Conservation (phyloP, 2,797 vertebrate species). For the Nyctalus aviator region DNA sequence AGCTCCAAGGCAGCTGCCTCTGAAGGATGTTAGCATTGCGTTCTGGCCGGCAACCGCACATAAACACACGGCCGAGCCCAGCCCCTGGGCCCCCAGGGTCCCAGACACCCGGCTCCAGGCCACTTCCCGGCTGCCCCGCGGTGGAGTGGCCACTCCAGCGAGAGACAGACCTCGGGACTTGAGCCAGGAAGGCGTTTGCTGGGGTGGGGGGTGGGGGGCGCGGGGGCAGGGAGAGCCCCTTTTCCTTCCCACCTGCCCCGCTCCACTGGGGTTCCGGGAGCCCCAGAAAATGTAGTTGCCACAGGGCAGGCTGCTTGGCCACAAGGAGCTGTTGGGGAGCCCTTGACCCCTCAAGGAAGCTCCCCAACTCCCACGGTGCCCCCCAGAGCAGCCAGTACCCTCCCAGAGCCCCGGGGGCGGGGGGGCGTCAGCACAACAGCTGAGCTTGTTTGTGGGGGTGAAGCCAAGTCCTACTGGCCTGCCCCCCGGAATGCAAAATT, state of each 20-base stretch:
- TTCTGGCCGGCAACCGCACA: rapidly evolving
- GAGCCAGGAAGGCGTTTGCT: background rate
- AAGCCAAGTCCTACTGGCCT: rapidly evolving
- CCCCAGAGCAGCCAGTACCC: rapidly evolving
- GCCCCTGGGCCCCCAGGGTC: background rate
- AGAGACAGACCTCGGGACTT: background rate
- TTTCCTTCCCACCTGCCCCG: background rate
- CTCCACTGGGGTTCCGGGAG: rapidly evolving
- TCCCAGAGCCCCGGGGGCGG: background rate
- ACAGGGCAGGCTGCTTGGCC: background rate
- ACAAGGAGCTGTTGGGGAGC: background rate
- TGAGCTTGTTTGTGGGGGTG: too few relatives aligned
- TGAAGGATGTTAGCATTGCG: rapidly evolving
- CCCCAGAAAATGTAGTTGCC: background rate
- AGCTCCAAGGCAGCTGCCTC: rapidly evolving
- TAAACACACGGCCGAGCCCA: too few relatives aligned
- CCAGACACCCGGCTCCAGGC: background rate
- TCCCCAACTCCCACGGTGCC: background rate
- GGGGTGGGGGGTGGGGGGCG: rapidly evolving
- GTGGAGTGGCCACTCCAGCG: rapidly evolving
- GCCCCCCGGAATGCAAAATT: too few relatives aligned
- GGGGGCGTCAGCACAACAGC: rapidly evolving
- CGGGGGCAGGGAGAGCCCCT: rapidly evolving
- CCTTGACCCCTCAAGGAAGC: background rate
- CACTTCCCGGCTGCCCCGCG: too few relatives aligned